Percentiles rank a stretch among this genome's conserved stretches.
Conservation (phyloP, 2,888 invertebrate species). For the Tineola bisselliella region DNA sequence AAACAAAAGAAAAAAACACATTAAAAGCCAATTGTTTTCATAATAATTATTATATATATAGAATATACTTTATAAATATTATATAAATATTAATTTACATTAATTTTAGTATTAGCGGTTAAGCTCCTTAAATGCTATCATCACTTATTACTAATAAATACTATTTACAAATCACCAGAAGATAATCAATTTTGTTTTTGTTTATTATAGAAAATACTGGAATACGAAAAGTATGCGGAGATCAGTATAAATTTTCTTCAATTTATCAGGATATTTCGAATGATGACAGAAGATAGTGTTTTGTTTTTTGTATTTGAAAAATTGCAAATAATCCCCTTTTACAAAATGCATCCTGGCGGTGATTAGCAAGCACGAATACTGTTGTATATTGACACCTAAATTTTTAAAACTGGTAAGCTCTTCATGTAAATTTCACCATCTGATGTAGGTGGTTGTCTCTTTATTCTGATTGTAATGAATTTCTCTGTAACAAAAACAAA, state of each 20-base stretch:
- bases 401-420: slow-evolving; percentile 5
- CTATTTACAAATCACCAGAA: slow-evolving; percentile 67
- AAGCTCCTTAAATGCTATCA: slow-evolving; percentile 58
- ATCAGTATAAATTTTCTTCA: background rate
- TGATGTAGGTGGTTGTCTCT: slow-evolving; percentile 51
- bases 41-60: no score
- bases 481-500: slow-evolving; percentile 55
- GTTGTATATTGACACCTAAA: slow-evolving; percentile 24
- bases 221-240: background rate
- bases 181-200: slow-evolving; percentile 22
- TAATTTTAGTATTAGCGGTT: slow-evolving; percentile 53
- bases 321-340: background rate
- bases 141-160: slow-evolving; percentile 63
- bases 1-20: background rate
- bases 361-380: slow-evolving; percentile 54
- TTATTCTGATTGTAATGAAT: slow-evolving; percentile 52
- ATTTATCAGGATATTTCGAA: no score
- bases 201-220: background rate
- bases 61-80: slow-evolving; percentile 59
- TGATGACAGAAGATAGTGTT: no score
- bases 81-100: slow-evolving; percentile 67
- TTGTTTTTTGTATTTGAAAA: no score
- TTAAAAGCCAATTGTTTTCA: background rate
- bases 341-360: slow-evolving; percentile 3
- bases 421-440: slow-evolving; percentile 37